These are phyloP conservation scores for Lithobates pipiens DNA, from an alignment of 2,797 vertebrate genomes.

Conservation along the genomic window DNA sequence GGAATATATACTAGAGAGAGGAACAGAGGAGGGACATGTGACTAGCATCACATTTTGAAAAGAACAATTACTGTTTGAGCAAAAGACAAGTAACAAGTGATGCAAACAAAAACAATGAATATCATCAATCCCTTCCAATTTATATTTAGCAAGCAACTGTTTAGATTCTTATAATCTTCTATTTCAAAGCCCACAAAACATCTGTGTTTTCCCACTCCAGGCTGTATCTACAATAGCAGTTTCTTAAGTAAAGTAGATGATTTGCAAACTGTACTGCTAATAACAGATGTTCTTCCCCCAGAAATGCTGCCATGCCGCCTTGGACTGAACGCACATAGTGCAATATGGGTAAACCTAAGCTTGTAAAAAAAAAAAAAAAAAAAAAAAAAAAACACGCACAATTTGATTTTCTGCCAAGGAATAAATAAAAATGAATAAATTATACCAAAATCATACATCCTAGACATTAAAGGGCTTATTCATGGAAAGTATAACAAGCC, in stretches of 20 bases:
- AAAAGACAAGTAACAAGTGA: constrained; percentile 26
- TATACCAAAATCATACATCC: no score
- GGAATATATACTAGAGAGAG: neutral
- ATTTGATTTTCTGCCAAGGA: neutral
- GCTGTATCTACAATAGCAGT: constrained; percentile 39
- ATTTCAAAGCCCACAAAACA: constrained; percentile 48
- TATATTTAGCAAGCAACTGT: constrained; percentile 45
- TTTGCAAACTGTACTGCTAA: constrained; percentile 41
- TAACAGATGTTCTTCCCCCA: constrained; percentile 44
- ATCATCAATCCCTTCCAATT: constrained; percentile 25
- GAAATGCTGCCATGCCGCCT: neutral
- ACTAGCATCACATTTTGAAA: constrained; percentile 7
- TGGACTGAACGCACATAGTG: neutral
- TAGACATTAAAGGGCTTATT: no score
- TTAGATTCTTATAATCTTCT: constrained; percentile 34
- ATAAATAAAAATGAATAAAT: no score
- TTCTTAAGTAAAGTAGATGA: constrained; percentile 44
- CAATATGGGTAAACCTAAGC: neutral
- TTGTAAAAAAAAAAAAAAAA: neutral
- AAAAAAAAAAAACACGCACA: neutral
- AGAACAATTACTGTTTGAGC: constrained; percentile 27
- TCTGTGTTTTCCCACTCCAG: constrained; percentile 51
- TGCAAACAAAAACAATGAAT: constrained; percentile 32
- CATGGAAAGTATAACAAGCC: no score
- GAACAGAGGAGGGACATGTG: neutral